These are phyloP conservation scores for Drosophila antonietae DNA, from an alignment of 2,888 invertebrate genomes.

Conservation along the genomic window DNA sequence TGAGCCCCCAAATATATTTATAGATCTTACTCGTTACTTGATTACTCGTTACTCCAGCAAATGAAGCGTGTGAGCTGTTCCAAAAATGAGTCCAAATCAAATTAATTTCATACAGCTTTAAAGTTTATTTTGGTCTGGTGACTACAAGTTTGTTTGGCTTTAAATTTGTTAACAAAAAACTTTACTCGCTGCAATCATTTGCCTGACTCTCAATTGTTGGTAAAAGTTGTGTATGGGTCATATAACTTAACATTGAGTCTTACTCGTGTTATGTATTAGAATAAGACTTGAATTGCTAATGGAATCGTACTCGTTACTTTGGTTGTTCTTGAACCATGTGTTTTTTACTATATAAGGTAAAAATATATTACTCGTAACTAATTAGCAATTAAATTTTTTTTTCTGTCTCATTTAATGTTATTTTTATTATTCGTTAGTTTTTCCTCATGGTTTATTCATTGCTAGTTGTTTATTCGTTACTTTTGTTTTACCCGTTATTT, in stretches of 20 bases:
- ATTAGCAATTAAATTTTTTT: no score
- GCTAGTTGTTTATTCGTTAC: no score
- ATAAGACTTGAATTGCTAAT: no score
- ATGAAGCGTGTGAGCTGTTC: conserved; percentile 21
- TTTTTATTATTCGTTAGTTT: no score
- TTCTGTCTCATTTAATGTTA: no score
- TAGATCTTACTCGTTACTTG: conserved; percentile 32
- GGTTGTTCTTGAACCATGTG: no score
- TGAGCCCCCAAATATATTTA: conserved; percentile 25
- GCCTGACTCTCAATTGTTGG: not conserved
- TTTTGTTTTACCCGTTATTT: no score
- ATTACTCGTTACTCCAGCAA: conserved; percentile 22
- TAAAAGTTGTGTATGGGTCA: not conserved
- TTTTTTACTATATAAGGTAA: no score
- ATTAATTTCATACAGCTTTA: conserved; percentile 5
- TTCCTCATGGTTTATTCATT: no score
- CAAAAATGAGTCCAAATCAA: not conserved
- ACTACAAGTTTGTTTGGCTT: not conserved
- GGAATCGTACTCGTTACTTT: no score
- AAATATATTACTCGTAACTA: no score
- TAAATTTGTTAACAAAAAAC: conserved; percentile 1
- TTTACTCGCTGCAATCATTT: not conserved
- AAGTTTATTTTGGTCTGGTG: not conserved
- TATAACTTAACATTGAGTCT: not conserved
- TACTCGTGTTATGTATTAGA: not conserved